Base-by-base conservation (phyloP, 2,888 invertebrate genomes). In the Allophyes oxyacanthae region DNA sequence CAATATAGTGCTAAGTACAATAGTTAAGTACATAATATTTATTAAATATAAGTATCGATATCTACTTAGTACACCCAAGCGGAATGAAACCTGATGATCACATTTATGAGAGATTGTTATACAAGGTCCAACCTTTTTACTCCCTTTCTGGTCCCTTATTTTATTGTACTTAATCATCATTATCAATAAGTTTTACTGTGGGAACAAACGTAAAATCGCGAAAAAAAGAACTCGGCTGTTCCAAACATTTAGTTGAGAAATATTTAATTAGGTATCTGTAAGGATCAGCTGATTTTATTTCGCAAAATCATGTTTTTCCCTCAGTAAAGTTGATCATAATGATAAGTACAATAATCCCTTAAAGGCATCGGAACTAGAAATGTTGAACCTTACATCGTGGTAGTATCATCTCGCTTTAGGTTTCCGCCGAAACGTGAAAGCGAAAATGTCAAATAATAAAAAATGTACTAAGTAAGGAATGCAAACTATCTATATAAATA, bases 381-480 rank as follows among this genome's bases (percentile, higher is more conserved):
- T n/a, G n/a, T n/a, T n/a, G n/a, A n/a, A n/a, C n/a, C n/a, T n/a
- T n/a, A n/a, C n/a, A n/a, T n/a, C n/a, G n/a, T n/a, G n/a, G n/a
- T n/a, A n/a, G n/a, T 51, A 73, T 75, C 77, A 83, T 86, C 89
- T 90, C 91, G 73, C 85, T 87, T 85, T 86, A 79, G 83, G 87
- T 91, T 91, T 91, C 87, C 49, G 62, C 63, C 81, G 85, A 91
- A 91, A 91, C 90, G 83, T 82, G 59, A 88, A 89, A 89, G 86
- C 79, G 90, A 90, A 86, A 85, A 79, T 69, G 62, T 72, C 56
- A 58, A 45, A 36, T 56, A 45, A 44, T 9, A 48, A 4, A 26
- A 60, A 53, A 46, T 53, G 10, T 52, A 48, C 30, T 46, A 15
- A 38, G 8, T 28, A 42, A 52, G 51, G 41, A 65, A 58, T 63